phyloP scores from a whole-genome alignment of 2,113 vertebrate species.

The Scortum barcoo region DNA sequence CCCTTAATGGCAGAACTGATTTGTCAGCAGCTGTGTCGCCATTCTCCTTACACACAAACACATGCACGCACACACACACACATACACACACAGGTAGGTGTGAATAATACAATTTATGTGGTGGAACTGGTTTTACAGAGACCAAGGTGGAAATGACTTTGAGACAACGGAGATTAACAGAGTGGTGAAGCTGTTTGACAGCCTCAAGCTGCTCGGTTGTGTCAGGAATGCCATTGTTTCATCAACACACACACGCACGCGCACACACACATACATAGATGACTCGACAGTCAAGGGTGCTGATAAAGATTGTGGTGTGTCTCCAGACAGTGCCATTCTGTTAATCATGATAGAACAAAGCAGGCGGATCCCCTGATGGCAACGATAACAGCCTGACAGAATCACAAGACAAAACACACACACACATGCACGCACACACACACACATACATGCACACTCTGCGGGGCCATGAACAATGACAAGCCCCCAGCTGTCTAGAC shows the following conservation, averaged over 20 bases:
- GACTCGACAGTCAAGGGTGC: slow-evolving; percentile 47
- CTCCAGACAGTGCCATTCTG: slow-evolving; percentile 60
- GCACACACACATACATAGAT: neutral
- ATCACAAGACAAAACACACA: slow-evolving; percentile 41
- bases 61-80: neutral
- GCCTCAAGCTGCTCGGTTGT: slow-evolving; percentile 30
- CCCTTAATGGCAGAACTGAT: slow-evolving; percentile 9
- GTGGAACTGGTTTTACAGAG: slow-evolving; percentile 64
- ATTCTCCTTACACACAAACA: neutral
- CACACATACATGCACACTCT: neutral
- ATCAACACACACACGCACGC: slow-evolving; percentile 31
- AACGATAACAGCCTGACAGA: slow-evolving; percentile 66
- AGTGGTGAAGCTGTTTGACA: slow-evolving; percentile 47
- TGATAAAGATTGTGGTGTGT: slow-evolving; percentile 52
- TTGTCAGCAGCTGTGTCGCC: slow-evolving; percentile 34
- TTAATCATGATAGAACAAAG: slow-evolving; percentile 72
- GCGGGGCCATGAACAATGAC: slow-evolving; percentile 64
- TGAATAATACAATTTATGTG: slow-evolving; percentile 30
- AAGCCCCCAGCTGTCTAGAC: slow-evolving; percentile 74
- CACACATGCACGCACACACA: slow-evolving; percentile 21
- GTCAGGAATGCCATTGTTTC: slow-evolving; percentile 64
- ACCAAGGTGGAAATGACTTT: neutral
- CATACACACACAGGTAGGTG: slow-evolving; percentile 1
- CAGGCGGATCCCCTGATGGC: slow-evolving; percentile 64
- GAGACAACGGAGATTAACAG: slow-evolving; percentile 18